A percentile compares a stretch with the other conserved stretches of the same genome.
Conservation (phyloP, 2,888 invertebrate species). For the Amblyteles armatorius region DNA sequence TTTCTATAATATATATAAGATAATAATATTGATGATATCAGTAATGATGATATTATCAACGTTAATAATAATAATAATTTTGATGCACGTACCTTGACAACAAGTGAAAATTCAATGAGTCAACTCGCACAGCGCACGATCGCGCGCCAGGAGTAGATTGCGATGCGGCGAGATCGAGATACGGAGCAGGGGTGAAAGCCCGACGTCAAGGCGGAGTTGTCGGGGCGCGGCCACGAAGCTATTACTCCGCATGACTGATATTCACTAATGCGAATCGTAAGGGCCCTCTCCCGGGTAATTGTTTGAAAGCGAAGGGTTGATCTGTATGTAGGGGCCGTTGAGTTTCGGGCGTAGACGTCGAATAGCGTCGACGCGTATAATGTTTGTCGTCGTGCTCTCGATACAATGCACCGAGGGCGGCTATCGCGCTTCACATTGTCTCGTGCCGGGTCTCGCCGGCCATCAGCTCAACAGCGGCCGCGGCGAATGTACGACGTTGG, state of each 20-base stretch:
- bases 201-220: conserved; percentile 3
- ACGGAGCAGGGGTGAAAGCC: too few species aligned
- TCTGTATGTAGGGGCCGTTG: not conserved
- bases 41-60: too few species aligned
- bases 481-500: conserved; percentile 9
- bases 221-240: not conserved
- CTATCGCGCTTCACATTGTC: conserved; percentile 7
- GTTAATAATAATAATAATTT: too few species aligned
- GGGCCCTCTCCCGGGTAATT: conserved; percentile 32
- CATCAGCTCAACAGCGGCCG: not conserved
- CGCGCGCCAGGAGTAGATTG: not conserved
- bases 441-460: not conserved
- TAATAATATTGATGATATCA: too few species aligned
- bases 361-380: conserved; percentile 1
- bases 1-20: not conserved
- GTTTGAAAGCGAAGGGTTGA: conserved; percentile 32
- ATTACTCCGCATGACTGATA: conserved; percentile 35
- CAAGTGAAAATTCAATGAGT: too few species aligned
- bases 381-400: conserved; percentile 32
- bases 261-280: conserved; percentile 38
- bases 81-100: too few species aligned
- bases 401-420: not conserved
- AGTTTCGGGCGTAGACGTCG: conserved; percentile 3
- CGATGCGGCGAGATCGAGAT: not conserved
- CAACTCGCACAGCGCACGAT: not conserved